These are phyloP conservation scores for Hylyphantes graminicola DNA, from an alignment of 1,140 invertebrate species.

Conservation along the genomic window DNA sequence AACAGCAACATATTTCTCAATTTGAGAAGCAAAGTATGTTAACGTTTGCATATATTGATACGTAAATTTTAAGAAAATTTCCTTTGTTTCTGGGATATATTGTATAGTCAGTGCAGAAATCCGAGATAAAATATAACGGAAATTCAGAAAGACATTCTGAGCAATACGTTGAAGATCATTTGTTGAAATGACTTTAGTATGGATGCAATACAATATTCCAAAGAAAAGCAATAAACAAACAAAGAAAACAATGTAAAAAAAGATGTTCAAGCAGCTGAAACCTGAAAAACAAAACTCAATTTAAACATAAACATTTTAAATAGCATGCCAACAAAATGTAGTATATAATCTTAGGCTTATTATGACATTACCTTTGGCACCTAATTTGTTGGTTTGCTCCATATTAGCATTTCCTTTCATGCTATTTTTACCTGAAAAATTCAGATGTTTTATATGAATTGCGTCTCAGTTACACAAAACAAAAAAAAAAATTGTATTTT, in stretches of 20 bases:
- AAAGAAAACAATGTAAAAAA: constrained; percentile 1
- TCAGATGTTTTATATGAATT: not conserved
- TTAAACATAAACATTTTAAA: not conserved
- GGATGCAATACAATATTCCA: not conserved
- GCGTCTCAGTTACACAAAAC: not conserved
- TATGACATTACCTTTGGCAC: not conserved
- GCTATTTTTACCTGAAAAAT: not conserved
- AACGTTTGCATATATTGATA: constrained; percentile 23
- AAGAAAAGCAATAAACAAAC: not conserved
- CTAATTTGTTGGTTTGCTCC: not conserved
- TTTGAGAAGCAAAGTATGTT: constrained; percentile 31
- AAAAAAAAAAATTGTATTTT: too few relatives aligned
- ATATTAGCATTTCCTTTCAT: not conserved
- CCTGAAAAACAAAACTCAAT: constrained; percentile 4
- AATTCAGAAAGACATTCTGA: not conserved
- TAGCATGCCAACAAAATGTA: not conserved
- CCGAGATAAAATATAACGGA: not conserved
- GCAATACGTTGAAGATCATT: not conserved
- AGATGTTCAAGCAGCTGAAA: not conserved
- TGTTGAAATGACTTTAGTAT: not conserved
- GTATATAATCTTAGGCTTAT: not conserved
- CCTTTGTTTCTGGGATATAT: constrained; percentile 9
- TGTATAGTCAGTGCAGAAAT: not conserved
- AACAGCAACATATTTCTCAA: constrained; percentile 14
- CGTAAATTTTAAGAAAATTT: constrained; percentile 6